Percentiles rank a stretch among this genome's conserved stretches.
Evolutionary conservation across 2,113 vertebrate species (phyloP).

Genomic region (Suncus etruscus): DNA sequence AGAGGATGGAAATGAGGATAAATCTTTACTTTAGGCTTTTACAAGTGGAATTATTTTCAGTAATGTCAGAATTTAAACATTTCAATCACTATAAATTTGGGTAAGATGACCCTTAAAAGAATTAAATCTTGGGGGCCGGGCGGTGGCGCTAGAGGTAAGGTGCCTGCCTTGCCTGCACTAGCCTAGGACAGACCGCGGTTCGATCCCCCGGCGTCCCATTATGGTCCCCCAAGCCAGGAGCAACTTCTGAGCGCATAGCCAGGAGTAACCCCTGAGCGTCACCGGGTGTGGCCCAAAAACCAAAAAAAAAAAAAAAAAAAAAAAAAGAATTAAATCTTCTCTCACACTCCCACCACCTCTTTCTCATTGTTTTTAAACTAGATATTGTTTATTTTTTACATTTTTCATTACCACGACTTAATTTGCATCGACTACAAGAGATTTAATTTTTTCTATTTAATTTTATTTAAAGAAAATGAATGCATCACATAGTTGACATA

Average conservation of each 20-base stretch:
- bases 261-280: no score
- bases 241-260: no score
- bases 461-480: no score
- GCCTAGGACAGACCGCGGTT: no score
- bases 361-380: constrained; percentile 82
- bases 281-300: no score
- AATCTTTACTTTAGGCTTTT: constrained; percentile 71
- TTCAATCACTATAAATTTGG: constrained; percentile 84
- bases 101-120: constrained; percentile 83
- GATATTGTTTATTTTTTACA: neutral
- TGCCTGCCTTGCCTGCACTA: no score
- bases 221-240: no score
- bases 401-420: constrained; percentile 78
- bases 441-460: no score
- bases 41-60: constrained; percentile 81
- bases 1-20: neutral
- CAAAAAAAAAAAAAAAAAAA: no score
- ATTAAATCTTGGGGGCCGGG: constrained; percentile 71
- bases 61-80: constrained; percentile 82
- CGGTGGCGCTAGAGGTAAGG: no score
- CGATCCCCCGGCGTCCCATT: no score
- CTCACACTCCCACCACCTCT: neutral
- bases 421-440: constrained; percentile 73
- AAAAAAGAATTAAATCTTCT: constrained; percentile 78
- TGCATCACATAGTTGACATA: no score